phyloP scores from a whole-genome alignment of 2,797 vertebrate species.

The Anas flavirostris region DNA sequence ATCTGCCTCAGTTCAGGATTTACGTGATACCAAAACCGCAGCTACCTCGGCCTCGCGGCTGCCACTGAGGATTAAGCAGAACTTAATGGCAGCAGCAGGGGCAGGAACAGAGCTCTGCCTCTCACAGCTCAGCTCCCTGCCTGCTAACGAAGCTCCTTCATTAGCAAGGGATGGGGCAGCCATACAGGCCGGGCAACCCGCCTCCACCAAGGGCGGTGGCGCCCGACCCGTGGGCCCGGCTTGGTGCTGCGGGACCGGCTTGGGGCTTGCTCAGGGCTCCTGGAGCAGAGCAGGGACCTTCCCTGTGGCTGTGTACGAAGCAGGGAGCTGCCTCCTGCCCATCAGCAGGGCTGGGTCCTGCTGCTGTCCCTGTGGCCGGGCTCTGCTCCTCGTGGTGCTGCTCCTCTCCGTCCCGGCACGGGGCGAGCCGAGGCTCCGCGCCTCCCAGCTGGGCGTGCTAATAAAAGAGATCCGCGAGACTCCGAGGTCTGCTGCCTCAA shows the following conservation, averaged over 20 bases:
- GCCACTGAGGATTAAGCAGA: neutral
- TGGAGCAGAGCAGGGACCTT: neutral
- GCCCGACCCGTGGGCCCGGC: fast-evolving
- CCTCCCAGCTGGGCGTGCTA: neutral
- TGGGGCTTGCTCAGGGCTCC: neutral
- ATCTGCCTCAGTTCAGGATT: neutral
- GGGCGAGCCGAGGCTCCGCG: neutral
- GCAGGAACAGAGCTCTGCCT: neutral
- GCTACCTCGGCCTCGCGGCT: neutral
- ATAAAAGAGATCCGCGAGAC: neutral
- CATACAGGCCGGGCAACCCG: neutral
- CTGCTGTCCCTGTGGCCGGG: neutral
- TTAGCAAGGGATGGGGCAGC: neutral
- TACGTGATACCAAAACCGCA: neutral
- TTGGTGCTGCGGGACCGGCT: neutral
- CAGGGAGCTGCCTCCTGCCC: neutral
- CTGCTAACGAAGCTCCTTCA: fast-evolving
- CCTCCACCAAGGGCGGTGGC: neutral
- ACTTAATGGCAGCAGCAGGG: neutral
- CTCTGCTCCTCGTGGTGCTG: neutral
- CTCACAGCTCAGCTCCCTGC: neutral
- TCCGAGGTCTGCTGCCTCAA: slow-evolving; percentile 20
- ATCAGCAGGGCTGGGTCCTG: fast-evolving
- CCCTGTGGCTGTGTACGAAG: fast-evolving
- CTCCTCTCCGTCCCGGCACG: neutral